A percentile compares a stretch with the other conserved stretches of the same genome.
These are phyloP conservation scores for Salarias fasciatus DNA, from an alignment of 2,797 vertebrate genomes.

Conservation along the genomic window DNA sequence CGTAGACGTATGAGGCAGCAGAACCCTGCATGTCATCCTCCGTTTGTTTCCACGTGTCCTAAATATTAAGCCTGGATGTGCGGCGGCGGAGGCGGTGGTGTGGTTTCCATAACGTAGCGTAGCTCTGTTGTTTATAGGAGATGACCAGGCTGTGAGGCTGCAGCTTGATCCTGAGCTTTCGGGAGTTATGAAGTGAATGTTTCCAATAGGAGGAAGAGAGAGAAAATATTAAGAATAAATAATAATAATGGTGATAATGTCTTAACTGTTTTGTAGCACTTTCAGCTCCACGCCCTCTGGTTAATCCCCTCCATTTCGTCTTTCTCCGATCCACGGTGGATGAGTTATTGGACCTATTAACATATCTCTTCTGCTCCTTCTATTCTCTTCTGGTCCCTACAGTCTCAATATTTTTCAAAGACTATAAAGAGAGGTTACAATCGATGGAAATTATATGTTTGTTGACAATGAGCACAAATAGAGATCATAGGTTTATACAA, in stretches of 20 bases:
- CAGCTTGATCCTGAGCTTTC: slow-evolving; percentile 33
- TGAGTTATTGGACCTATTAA: slow-evolving; percentile 58
- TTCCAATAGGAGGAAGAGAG: slow-evolving; percentile 43
- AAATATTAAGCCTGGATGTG: slow-evolving; percentile 42
- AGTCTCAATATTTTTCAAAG: slow-evolving; percentile 70
- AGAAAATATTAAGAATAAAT: slow-evolving; percentile 22
- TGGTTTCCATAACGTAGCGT: slow-evolving; percentile 51
- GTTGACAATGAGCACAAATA: slow-evolving; percentile 48
- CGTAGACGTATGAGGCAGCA: slow-evolving; percentile 38
- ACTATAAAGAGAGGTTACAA: slow-evolving; percentile 57
- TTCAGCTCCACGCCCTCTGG: slow-evolving; percentile 36
- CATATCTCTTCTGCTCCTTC: slow-evolving; percentile 54
- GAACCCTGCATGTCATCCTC: slow-evolving; percentile 71
- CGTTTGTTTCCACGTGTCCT: slow-evolving; percentile 56
- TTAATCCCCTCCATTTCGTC: slow-evolving; percentile 28
- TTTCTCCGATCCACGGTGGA: slow-evolving; percentile 31
- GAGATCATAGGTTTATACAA: slow-evolving; percentile 45
- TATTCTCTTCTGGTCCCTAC: slow-evolving; percentile 46
- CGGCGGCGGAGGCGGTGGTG: not conserved
- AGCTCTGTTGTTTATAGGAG: slow-evolving; percentile 35
- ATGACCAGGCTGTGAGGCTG: slow-evolving; percentile 23
- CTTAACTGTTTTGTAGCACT: slow-evolving; percentile 66
- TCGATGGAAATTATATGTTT: slow-evolving; percentile 25
- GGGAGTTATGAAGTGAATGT: slow-evolving; percentile 63
- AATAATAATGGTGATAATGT: slow-evolving; percentile 25